Conservation (phyloP, 2,797 vertebrate genomes). For the Euthynnus affinis region DNA sequence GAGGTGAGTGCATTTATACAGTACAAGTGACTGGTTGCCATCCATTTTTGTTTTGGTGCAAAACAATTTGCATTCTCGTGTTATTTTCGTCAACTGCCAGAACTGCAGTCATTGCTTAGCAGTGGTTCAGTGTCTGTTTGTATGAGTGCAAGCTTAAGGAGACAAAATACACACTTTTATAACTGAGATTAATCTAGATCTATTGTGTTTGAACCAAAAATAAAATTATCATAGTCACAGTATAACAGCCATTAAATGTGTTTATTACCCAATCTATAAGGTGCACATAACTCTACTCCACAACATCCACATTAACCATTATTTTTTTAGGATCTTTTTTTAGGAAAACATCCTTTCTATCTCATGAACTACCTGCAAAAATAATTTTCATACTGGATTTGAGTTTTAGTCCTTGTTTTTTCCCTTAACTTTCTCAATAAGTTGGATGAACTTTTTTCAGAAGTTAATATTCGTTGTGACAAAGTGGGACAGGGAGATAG, state of each 20-base stretch:
- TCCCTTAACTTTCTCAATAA: constrained; percentile 59
- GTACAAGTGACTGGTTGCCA: too few species aligned
- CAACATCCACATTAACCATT: neutral
- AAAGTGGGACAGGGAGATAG: constrained; percentile 71
- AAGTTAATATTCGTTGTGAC: constrained; percentile 69
- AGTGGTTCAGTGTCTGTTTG: too few species aligned
- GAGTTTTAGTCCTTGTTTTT: constrained; percentile 38
- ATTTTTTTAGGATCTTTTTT: constrained; percentile 2
- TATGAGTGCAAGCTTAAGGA: neutral
- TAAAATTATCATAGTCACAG: neutral
- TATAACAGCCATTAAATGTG: neutral
- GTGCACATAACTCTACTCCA: neutral
- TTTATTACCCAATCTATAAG: neutral
- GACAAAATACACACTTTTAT: neutral
- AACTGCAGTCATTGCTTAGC: too few species aligned
- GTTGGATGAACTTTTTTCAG: constrained; percentile 67
- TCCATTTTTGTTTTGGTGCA: too few species aligned
- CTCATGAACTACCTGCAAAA: constrained; percentile 22
- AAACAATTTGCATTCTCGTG: too few species aligned
- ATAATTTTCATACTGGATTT: constrained; percentile 15
- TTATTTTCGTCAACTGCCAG: too few species aligned
- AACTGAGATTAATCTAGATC: too few species aligned
- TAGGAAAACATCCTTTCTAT: too few species aligned
- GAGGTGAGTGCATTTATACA: too few species aligned
- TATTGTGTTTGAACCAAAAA: neutral